Evolutionary conservation across 2,113 vertebrate genomes (phyloP).

Genomic region (Hydrolagus affinis): DNA sequence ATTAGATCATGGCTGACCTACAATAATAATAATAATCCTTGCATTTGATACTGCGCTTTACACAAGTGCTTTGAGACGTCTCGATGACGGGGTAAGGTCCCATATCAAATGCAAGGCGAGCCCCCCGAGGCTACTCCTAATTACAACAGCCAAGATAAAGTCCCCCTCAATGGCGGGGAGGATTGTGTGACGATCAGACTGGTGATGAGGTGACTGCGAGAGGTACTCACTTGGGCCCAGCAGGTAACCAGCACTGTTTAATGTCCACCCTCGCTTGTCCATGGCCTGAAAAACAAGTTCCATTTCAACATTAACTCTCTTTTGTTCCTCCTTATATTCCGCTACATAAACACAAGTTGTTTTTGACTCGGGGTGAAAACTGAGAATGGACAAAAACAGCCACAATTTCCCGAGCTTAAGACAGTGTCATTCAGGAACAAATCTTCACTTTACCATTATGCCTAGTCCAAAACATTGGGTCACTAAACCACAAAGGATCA

Average conservation of each 20-base stretch:
- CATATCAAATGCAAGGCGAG: background rate
- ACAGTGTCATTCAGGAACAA: background rate
- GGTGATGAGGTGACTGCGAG: background rate
- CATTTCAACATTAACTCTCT: background rate
- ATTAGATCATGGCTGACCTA: too few relatives aligned
- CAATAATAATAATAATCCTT: too few relatives aligned
- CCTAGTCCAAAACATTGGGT: constrained; percentile 36
- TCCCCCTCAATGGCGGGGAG: background rate
- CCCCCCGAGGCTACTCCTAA: background rate
- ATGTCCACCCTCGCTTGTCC: constrained; percentile 52
- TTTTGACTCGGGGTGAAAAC: too few relatives aligned
- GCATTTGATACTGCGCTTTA: too few relatives aligned
- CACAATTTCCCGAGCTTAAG: too few relatives aligned
- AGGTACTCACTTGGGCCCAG: constrained; percentile 49
- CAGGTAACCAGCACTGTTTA: constrained; percentile 53
- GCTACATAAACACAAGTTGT: too few relatives aligned
- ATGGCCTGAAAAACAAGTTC: constrained; percentile 38
- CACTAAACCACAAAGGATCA: constrained; percentile 36
- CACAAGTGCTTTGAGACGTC: too few relatives aligned
- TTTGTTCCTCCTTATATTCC: too few relatives aligned
- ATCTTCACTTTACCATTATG: constrained; percentile 35
- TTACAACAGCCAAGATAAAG: background rate
- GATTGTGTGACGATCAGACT: background rate
- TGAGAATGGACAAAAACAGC: too few relatives aligned
- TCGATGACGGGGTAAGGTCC: too few relatives aligned